Evolutionary conservation across 1,140 invertebrate genomes (phyloP), one percentile per base, ranked within the genome.

Genomic region (Drosophila jambulina): DNA sequence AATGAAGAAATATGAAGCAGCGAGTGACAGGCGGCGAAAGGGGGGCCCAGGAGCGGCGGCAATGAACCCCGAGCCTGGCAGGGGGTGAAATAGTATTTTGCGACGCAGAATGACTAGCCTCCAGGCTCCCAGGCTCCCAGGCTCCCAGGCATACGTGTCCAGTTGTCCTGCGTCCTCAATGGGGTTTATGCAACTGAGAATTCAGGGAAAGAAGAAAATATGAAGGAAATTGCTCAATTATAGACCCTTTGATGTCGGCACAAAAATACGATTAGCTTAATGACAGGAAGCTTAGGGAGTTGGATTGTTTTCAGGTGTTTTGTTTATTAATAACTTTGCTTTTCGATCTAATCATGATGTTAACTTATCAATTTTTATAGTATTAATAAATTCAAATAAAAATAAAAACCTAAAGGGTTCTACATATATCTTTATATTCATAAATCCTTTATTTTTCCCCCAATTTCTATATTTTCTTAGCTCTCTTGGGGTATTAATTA

Each of bases 1-100:
- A 85, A 84, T 84, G 78, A 84, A 81, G 78, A 85, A 84, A 85
- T 85, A 84, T 84, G 78, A 85, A 65, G 77, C 54, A 46, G 36
- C 71, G 63, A 72, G 71, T 12, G 77, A 65, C 64, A 67, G 54
- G 63, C 56, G 42, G 21, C 12, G 27, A 34, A 49, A 38, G 42
- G 58, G 63, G 6, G 6, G 15, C 21, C 21, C 2, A 15, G 34
- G 12, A 36, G 34, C 29, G 10, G 27, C 23, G 38, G 38, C 63
- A 57, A 23, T 43, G 65, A 65, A 65, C 68, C 38, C 40, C 10
- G 21, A 12, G 12, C 27, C 21, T 29, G 53, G 45, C 29, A 57
- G 36, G 46, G 46, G 29, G 60, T 65, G 17, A 75, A 58, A 53
- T 57, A 76, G 45, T 67, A 59, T 76, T 76, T 76, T 58, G 61